These are phyloP conservation scores for Drosophila burlai DNA, from an alignment of 1,140 invertebrate genomes.

Conservation along the genomic window DNA sequence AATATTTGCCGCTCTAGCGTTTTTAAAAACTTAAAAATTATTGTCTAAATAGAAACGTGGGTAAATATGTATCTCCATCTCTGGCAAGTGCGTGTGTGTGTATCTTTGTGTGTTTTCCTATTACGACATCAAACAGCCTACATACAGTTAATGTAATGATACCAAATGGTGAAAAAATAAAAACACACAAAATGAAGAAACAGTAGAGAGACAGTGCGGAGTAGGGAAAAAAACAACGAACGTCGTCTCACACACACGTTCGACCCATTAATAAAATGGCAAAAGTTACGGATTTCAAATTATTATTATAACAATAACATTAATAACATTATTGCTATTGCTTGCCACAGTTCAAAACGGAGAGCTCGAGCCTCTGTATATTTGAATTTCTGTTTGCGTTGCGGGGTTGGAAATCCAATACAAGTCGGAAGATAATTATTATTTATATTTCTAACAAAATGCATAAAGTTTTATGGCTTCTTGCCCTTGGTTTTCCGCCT, in stretches of 20 bases:
- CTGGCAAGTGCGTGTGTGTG: constrained; percentile 43
- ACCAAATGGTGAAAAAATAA: constrained; percentile 10
- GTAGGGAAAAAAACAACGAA: constrained; percentile 9
- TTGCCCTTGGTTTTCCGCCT: neutral
- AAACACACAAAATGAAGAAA: constrained; percentile 10
- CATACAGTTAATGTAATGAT: constrained; percentile 46
- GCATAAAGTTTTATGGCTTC: constrained; percentile 77
- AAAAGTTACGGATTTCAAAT: constrained; percentile 82
- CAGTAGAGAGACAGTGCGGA: neutral
- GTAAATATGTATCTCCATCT: constrained; percentile 54
- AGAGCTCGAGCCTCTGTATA: constrained; percentile 33
- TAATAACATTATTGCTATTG: constrained; percentile 75
- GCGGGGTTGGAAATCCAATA: constrained; percentile 55
- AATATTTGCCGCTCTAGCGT: constrained; percentile 65
- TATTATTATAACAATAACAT: constrained; percentile 82
- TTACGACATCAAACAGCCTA: constrained; percentile 41
- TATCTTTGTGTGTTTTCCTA: constrained; percentile 44
- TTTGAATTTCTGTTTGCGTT: constrained; percentile 52
- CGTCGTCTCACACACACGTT: constrained; percentile 60
- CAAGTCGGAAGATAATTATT: constrained; percentile 73
- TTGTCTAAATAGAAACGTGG: constrained; percentile 73
- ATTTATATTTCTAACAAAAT: constrained; percentile 83
- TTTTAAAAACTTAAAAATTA: constrained; percentile 57
- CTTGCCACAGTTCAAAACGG: constrained; percentile 57
- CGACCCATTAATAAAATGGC: constrained; percentile 84